Evolutionary conservation across 35 echinoderm and acorn worm genomes (phyloP), one percentile per base, ranked within the genome.

Genomic region (Lytechinus variegatus): DNA sequence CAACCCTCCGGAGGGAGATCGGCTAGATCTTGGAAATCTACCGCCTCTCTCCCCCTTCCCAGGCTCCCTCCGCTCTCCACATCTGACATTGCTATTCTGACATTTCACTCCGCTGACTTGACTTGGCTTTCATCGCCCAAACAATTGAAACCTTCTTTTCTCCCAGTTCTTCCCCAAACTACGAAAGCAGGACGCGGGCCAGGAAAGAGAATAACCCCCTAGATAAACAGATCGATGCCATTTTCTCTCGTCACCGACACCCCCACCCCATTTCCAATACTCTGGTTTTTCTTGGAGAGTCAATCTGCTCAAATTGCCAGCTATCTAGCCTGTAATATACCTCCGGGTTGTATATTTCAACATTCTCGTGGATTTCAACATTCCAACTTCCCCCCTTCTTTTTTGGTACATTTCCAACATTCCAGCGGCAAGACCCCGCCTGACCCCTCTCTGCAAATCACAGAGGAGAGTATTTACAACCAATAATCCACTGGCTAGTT

Each of bases 371-470:
- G 4, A 88, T 88, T 88, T 24, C 88, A 21, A 54, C 88, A 90
- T 90, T 90, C 88, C 66, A n/a, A 79, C 19, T 79, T n/a, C 19
- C 52, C 52, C 52, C 88, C 10, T 54, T 90, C 33, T 44, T 90
- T 54, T 90, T 21, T 90, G 88, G 88, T 90, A 54, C 88, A 90
- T 90, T 90, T 44, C 88, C 88, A 90, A 90, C 88, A 90, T 90
- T 90, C 88, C 88, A 90, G 8, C 88, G 11, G 9, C 13, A 54
- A 44, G 88, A 90, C 88, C 88, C 52, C 27, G 29, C 29, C 29
- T 90, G 88, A 90, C 88, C 88, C 52, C 88, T 90, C 88, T 90
- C 88, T 12, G 88, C 88, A 90, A 90, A 90, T 90, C 88, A 90
- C 28, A 90, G 9, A 44, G 52, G 88, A 90, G 10, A 4, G 88